Conservation (phyloP, 2,888 invertebrate genomes). For the Agrotis ipsilon region DNA sequence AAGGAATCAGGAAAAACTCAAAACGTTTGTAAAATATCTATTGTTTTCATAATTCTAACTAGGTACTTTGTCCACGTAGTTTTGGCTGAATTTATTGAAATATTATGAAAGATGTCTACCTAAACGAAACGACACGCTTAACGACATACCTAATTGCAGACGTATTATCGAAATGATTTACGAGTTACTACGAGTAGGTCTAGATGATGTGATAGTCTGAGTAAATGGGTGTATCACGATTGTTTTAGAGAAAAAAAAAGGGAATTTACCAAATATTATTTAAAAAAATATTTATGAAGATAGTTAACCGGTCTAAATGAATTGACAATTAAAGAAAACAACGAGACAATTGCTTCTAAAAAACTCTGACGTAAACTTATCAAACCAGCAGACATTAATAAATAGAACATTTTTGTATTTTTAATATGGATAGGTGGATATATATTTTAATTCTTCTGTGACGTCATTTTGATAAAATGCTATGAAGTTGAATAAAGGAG, state of each 20-base stretch:
- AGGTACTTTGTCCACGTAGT: not conserved
- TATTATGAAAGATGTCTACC: not conserved
- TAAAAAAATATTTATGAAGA: not conserved
- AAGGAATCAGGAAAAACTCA: not conserved
- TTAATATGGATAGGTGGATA: too few relatives aligned
- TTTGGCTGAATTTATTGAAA: not conserved
- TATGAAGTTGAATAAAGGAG: slow-evolving; percentile 1
- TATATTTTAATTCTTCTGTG: not conserved
- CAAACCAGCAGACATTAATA: not conserved
- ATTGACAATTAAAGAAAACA: not conserved
- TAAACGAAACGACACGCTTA: not conserved
- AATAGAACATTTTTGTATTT: not conserved
- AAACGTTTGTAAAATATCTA: not conserved
- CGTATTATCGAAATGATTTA: not conserved
- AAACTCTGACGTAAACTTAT: not conserved
- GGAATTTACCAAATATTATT: not conserved
- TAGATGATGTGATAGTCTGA: not conserved
- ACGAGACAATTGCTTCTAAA: not conserved
- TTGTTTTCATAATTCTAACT: slow-evolving; percentile 3
- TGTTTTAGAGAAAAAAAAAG: not conserved
- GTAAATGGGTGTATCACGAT: not conserved
- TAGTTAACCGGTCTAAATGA: not conserved
- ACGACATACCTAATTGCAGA: not conserved
- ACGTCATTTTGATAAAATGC: slow-evolving; percentile 3
- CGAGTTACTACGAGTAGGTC: not conserved